phyloP scores from a whole-genome alignment of 37 sponge, comb jelly and placozoan genomes.

The Aphrocallistes beatrix region DNA sequence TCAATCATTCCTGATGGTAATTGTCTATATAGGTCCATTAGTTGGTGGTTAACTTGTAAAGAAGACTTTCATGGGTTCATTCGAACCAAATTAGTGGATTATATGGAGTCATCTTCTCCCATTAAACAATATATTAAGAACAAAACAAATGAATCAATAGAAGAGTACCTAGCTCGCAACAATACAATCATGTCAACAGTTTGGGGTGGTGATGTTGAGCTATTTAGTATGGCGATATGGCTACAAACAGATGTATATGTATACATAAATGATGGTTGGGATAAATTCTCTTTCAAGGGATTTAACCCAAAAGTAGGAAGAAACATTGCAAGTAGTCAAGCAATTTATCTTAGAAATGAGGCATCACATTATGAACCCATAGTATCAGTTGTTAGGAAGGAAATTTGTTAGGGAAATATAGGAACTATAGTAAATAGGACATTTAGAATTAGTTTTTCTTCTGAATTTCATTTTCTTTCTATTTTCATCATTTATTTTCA shows the following conservation, averaged over 20 bases:
- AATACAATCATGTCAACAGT: neutral
- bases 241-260: slow-evolving; percentile 10
- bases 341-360: neutral
- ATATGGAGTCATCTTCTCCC: neutral
- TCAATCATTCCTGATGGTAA: neutral
- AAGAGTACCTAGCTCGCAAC: neutral
- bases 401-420: no score
- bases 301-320: neutral
- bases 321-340: neutral
- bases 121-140: neutral
- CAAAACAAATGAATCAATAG: neutral
- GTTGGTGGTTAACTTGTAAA: neutral
- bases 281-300: slow-evolving; percentile 1
- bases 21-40: neutral
- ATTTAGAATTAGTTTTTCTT: no score
- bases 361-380: neutral
- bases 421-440: no score
- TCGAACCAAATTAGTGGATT: neutral
- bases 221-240: neutral
- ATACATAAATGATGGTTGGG: neutral
- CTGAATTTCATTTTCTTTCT: no score
- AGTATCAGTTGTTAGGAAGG: no score
- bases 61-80: neutral
- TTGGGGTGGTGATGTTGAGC: slow-evolving; percentile 4
- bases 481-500: no score